A percentile compares a stretch with the other conserved stretches of the same genome.
Evolutionary conservation across 1,140 invertebrate genomes (phyloP).

Genomic region (Cherax destructor): DNA sequence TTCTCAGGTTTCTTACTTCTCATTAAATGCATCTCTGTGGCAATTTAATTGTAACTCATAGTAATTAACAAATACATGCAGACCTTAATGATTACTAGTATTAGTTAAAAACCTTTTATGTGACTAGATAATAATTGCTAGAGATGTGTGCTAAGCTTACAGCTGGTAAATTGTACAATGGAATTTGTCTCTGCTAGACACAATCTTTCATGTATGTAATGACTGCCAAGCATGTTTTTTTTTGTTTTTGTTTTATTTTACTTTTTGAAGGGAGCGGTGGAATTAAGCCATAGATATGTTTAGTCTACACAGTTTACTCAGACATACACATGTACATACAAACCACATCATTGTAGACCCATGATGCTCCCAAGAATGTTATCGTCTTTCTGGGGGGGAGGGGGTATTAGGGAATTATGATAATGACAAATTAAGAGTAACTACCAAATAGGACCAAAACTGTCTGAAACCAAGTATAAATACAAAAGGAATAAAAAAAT

Average conservation of each 20-base stretch:
- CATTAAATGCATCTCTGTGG: too few species aligned
- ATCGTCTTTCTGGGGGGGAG: too few species aligned
- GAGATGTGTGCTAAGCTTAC: conserved; percentile 24
- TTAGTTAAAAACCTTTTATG: neutral
- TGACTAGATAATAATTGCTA: neutral
- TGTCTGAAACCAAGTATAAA: too few species aligned
- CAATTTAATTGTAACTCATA: neutral
- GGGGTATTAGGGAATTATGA: too few species aligned
- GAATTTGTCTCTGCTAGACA: conserved; percentile 10
- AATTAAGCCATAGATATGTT: conserved; percentile 1
- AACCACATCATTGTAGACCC: too few species aligned
- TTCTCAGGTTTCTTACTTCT: too few species aligned
- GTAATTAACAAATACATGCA: neutral
- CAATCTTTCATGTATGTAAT: conserved; percentile 16
- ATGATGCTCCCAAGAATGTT: too few species aligned
- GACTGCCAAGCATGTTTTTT: conserved; percentile 16
- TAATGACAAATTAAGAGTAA: too few species aligned
- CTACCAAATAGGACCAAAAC: too few species aligned
- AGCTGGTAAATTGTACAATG: neutral
- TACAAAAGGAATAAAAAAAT: too few species aligned
- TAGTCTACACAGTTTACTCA: neutral
- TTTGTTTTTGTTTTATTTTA: too few species aligned
- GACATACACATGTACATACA: too few species aligned
- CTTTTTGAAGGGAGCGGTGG: neutral
- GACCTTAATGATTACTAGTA: neutral